A percentile compares a stretch with the other conserved stretches of the same genome.
phyloP scores from a whole-genome alignment of 2,113 vertebrate genomes.

The Chunga burmeisteri region DNA sequence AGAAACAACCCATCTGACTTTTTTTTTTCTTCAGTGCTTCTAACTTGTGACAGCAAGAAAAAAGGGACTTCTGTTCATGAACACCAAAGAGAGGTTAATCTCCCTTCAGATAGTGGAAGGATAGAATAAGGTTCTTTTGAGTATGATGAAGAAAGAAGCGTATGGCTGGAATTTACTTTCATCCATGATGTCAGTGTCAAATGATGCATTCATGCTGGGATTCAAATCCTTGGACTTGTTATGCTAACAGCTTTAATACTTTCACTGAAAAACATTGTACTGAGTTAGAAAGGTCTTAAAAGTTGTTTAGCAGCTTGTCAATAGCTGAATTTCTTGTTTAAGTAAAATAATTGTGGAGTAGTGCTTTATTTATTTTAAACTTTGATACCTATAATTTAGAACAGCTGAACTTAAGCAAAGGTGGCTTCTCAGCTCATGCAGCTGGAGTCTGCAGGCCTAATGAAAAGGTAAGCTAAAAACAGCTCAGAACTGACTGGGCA shows the following conservation, averaged over 20 bases:
- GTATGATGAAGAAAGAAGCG: background rate
- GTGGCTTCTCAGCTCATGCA: background rate
- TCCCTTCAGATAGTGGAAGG: background rate
- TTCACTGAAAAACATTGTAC: background rate
- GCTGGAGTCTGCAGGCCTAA: background rate
- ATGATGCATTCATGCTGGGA: background rate
- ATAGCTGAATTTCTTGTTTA: background rate
- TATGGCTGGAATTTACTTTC: background rate
- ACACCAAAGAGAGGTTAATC: background rate
- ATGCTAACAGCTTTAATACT: background rate
- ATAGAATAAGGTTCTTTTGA: background rate
- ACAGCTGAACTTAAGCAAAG: background rate
- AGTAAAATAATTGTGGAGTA: background rate
- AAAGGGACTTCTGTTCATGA: background rate
- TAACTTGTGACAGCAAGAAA: background rate
- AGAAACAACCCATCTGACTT: background rate
- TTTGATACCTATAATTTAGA: background rate
- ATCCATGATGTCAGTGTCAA: background rate
- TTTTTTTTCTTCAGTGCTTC: background rate
- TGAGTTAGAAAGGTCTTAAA: background rate
- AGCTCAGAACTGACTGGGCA: background rate
- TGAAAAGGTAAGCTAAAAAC: background rate
- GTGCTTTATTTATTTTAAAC: background rate
- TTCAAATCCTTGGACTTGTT: background rate
- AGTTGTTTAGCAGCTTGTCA: background rate